A percentile compares a stretch with the other conserved stretches of the same genome.
Conservation (phyloP, 2,113 vertebrate genomes). For the Carassius gibelio region DNA sequence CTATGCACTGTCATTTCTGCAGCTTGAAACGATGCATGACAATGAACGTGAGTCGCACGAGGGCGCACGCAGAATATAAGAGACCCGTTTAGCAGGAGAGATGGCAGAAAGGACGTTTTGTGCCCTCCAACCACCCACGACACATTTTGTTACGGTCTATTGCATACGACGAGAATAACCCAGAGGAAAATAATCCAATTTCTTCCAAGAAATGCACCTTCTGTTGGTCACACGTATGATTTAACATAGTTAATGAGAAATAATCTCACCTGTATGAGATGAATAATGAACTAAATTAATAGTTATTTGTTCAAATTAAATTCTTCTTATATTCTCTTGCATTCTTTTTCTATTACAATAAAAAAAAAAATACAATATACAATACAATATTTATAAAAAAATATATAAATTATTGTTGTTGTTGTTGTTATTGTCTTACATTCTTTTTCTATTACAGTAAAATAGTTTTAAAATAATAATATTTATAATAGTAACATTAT, state of each 20-base stretch:
- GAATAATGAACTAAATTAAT: neutral
- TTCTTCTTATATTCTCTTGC: neutral
- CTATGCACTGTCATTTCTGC: conserved; percentile 25
- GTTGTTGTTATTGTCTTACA: neutral
- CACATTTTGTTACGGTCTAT: neutral
- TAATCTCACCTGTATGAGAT: neutral
- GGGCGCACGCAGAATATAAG: too few species aligned
- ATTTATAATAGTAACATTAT: neutral
- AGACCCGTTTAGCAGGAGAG: neutral
- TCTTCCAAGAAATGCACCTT: neutral
- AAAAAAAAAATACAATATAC: neutral
- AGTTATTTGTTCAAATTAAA: neutral
- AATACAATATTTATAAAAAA: too few species aligned
- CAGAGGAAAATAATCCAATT: neutral
- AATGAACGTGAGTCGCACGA: neutral
- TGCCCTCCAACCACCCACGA: conserved; percentile 25
- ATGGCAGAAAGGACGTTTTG: neutral
- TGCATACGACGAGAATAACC: neutral
- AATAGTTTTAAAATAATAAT: neutral
- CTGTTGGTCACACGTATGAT: neutral
- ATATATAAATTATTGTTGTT: too few species aligned
- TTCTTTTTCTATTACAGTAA: neutral
- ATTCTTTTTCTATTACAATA: neutral
- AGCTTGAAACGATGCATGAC: conserved; percentile 5
- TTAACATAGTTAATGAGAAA: neutral